phyloP scores from a whole-genome alignment of 2,888 invertebrate species.

The Drosophila nr. perissopoda region DNA sequence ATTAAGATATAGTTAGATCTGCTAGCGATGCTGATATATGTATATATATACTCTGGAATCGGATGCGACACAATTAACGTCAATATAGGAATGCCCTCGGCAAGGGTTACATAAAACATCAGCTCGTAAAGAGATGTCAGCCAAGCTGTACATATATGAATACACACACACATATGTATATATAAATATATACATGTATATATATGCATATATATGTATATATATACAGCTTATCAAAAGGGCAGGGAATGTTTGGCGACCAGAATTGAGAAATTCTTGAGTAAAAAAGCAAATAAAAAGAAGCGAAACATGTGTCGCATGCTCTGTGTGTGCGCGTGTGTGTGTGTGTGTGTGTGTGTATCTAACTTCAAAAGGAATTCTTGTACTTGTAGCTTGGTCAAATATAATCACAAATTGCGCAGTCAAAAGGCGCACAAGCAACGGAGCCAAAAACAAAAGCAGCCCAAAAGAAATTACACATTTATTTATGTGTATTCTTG shows the following conservation, averaged over 20 bases:
- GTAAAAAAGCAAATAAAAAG: neutral
- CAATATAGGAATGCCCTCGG: neutral
- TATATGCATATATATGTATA: neutral
- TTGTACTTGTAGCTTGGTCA: constrained; percentile 40
- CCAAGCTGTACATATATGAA: neutral
- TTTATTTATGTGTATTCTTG: constrained; percentile 47
- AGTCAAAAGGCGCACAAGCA: constrained; percentile 47
- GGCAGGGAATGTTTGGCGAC: constrained; percentile 38
- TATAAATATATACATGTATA: neutral
- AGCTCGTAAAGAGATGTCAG: constrained; percentile 11
- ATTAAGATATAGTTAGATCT: neutral
- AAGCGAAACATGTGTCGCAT: constrained; percentile 30
- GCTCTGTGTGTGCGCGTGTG: neutral
- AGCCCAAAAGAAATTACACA: constrained; percentile 19
- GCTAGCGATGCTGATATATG: neutral
- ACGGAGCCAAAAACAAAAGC: constrained; percentile 18
- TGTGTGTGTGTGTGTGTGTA: constrained; percentile 1
- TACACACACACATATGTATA: neutral
- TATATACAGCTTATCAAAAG: constrained; percentile 35
- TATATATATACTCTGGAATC: neutral
- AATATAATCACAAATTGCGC: constrained; percentile 48
- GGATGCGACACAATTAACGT: neutral
- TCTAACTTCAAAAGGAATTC: constrained; percentile 57
- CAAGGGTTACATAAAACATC: neutral
- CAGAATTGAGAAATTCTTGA: constrained; percentile 40